Base-by-base conservation (phyloP, 2,888 invertebrate genomes). In the Periphyllus acericola region DNA sequence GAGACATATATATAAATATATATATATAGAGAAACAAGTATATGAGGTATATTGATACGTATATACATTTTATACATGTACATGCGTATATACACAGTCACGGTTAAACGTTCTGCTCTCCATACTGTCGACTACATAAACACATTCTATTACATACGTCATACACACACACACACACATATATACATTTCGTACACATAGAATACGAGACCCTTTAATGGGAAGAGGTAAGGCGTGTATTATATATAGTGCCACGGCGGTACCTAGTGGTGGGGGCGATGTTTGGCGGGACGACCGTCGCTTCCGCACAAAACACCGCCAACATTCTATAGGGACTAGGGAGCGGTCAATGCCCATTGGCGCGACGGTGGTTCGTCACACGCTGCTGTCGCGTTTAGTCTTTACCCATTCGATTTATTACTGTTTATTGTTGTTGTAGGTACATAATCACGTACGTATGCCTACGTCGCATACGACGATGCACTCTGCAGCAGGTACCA, bases 181-280 rank as follows among this genome's bases (percentile, higher is more conserved):
- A 71, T 29, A 71, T 29, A 71, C 17, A 71, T 32, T 32, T n/a
- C 3, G 32, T 29, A 32, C 71, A 60, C 17, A 71, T 71, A 71
- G 32, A 71, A 71, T 29, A 71, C 71, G 71, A 71, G 71, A 71
- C 71, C 71, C 71, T 71, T 71, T 71, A 8, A 29, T 14, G 71
- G 71, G 60, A 25, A 60, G 25, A 60, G 60, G 55, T 55, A 79
- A 21, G 75, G 40, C 17, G 76, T 0, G 60, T 25, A 25, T 21
- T 46, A 46, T 14, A 46, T 46, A 46, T 46, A 14, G 14, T 46
- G 46, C 46, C 46, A 46, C 14, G 14, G 46, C 46, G 46, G 14
- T 46, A n/a, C n/a, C n/a, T n/a, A 3, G 52, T 21, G 32, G 55
- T 21, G 34, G 21, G 21, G 34, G 34, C 34, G 52, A 29, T 19